Conservation (phyloP, 1,140 invertebrate species). For the Polypedilum vanderplanki region DNA sequence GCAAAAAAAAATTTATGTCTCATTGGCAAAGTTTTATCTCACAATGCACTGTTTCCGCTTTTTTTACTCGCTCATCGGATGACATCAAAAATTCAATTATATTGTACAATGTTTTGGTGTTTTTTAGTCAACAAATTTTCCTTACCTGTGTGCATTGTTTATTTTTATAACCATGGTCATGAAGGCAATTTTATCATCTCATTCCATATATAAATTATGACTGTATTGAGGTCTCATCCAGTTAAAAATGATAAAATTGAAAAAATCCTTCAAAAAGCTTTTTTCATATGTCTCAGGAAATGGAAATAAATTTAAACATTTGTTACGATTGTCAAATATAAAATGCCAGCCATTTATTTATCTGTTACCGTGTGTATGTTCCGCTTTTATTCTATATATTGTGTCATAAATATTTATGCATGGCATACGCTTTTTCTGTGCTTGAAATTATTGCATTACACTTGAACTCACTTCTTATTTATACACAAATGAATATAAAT, state of each 20-base stretch:
- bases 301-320: conserved; percentile 11
- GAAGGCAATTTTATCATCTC: too few species aligned
- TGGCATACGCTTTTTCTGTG: neutral
- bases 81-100: conserved; percentile 14
- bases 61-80: neutral
- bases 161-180: too few species aligned
- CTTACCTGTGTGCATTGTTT: too few species aligned
- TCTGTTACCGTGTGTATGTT: neutral
- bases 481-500: neutral
- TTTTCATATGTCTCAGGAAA: neutral
- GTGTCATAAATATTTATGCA: conserved; percentile 1
- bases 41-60: too few species aligned
- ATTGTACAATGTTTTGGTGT: neutral
- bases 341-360: neutral
- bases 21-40: too few species aligned
- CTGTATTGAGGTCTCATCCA: too few species aligned
- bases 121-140: neutral
- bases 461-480: neutral
- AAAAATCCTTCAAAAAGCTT: neutral
- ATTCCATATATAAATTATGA: too few species aligned
- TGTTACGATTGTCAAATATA: neutral
- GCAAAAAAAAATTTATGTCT: too few species aligned
- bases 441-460: neutral
- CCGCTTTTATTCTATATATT: neutral
- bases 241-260: too few species aligned